Conservation (phyloP, 2,113 vertebrate genomes). For the Pelecanus crispus region DNA sequence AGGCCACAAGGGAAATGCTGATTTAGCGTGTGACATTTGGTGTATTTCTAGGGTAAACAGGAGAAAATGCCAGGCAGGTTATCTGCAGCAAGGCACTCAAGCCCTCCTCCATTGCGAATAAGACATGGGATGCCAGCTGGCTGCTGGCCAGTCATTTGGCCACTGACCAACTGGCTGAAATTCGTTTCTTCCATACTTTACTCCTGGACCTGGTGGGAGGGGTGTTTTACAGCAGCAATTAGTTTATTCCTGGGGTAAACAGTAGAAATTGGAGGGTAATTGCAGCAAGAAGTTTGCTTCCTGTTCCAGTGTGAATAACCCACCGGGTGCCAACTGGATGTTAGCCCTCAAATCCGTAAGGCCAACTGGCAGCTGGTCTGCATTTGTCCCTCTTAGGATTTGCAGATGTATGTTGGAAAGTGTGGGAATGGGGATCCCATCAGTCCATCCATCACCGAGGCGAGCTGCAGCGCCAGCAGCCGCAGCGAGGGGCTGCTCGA, state of each 20-base stretch:
- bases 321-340: constrained; percentile 48
- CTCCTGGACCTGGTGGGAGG: constrained; percentile 40
- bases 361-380: constrained; percentile 37
- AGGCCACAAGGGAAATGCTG: not conserved
- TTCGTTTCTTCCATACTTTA: constrained; percentile 24
- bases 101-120: not conserved
- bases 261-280: constrained; percentile 57
- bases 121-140: constrained; percentile 42
- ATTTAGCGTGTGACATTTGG: not conserved
- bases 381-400: constrained; percentile 42
- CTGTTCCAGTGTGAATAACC: constrained; percentile 45
- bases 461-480: not conserved
- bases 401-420: not conserved
- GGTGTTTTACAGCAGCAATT: constrained; percentile 53
- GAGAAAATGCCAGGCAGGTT: not conserved
- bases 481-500: not conserved
- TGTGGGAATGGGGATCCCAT: not conserved
- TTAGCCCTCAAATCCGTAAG: constrained; percentile 9
- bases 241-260: constrained; percentile 68
- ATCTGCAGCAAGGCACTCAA: not conserved
- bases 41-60: not conserved
- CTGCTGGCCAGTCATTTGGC: constrained; percentile 27
- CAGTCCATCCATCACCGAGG: not conserved
- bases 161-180: constrained; percentile 36
- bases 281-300: constrained; percentile 58